Percentiles rank a stretch among this genome's conserved stretches.
phyloP scores from a whole-genome alignment of 2,113 vertebrate genomes.

The Martes martes region DNA sequence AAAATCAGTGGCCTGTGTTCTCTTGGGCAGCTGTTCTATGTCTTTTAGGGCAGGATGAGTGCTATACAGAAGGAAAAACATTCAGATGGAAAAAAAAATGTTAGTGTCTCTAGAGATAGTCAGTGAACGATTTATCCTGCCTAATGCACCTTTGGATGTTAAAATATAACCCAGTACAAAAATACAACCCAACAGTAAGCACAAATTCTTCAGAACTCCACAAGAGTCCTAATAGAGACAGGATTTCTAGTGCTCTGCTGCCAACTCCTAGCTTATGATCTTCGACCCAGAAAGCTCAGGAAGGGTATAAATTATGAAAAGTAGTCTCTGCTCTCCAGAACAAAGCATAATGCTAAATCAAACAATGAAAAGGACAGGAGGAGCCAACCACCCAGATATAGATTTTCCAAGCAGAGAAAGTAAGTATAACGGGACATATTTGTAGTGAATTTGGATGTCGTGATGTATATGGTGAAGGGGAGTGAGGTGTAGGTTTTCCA shows the following conservation, averaged over 20 bases:
- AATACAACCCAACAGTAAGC: constrained; percentile 7
- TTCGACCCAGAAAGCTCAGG: constrained; percentile 25
- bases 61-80: constrained; percentile 33
- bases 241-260: background rate
- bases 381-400: background rate
- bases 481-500: background rate
- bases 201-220: background rate
- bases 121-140: constrained; percentile 26
- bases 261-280: constrained; percentile 12
- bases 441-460: background rate
- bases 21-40: background rate
- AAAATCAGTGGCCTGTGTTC: constrained; percentile 16
- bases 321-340: background rate
- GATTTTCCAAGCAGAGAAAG: constrained; percentile 24
- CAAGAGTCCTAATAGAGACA: background rate
- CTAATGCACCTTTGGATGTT: background rate
- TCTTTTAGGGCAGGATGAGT: constrained; percentile 22
- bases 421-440: background rate
- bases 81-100: constrained; percentile 15
- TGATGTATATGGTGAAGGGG: background rate
- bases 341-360: constrained; percentile 15
- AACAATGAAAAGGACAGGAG: background rate
- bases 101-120: background rate
- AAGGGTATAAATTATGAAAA: constrained; percentile 40
- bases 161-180: background rate